These are phyloP conservation scores for Thera britannica DNA, from an alignment of 2,888 invertebrate genomes.

Conservation along the genomic window DNA sequence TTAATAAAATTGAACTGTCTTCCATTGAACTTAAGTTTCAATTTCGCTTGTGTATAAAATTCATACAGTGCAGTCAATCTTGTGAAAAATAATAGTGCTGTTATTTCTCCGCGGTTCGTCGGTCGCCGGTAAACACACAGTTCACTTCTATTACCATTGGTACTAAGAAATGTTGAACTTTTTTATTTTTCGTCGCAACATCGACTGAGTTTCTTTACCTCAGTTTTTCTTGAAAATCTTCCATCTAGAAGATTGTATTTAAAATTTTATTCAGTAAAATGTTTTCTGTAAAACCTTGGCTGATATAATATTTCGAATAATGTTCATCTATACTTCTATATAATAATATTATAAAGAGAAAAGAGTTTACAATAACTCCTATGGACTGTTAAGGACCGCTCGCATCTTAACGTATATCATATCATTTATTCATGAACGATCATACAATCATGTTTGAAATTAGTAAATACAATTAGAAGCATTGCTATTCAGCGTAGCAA, in stretches of 20 bases:
- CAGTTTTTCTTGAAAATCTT: constrained; percentile 6
- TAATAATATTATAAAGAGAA: no score
- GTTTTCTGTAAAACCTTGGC: background rate
- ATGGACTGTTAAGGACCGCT: no score
- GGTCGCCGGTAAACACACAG: constrained; percentile 44
- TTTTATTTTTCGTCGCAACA: constrained; percentile 30
- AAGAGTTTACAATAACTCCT: no score
- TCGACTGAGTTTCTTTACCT: constrained; percentile 12
- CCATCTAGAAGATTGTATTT: constrained; percentile 1
- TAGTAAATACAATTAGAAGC: no score
- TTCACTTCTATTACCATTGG: constrained; percentile 39
- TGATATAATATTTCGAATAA: no score
- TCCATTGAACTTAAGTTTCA: constrained; percentile 1
- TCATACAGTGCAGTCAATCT: background rate
- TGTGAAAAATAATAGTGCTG: constrained; percentile 3
- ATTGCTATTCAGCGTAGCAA: no score
- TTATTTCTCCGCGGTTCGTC: constrained; percentile 12
- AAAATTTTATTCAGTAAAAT: background rate
- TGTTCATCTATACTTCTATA: background rate
- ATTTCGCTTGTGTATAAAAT: background rate
- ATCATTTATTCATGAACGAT: no score
- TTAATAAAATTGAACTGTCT: constrained; percentile 1
- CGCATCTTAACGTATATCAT: no score
- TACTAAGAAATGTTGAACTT: constrained; percentile 18
- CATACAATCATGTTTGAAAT: no score